These are phyloP conservation scores for Sylvietta virens DNA, from an alignment of 2,113 vertebrate species.

Conservation along the genomic window DNA sequence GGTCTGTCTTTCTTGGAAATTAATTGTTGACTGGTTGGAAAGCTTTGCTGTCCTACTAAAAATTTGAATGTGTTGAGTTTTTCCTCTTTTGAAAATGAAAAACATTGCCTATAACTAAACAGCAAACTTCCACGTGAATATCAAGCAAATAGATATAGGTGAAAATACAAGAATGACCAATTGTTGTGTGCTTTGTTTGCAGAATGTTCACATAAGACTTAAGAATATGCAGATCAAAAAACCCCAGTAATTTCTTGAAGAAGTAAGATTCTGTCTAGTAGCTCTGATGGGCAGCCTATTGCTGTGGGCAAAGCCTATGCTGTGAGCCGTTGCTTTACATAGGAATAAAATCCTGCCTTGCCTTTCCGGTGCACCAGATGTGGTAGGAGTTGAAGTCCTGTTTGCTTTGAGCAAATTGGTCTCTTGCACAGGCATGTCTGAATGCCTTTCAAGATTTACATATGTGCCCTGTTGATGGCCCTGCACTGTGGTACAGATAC, in stretches of 20 bases:
- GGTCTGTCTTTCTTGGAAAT: not conserved
- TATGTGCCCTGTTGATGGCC: not conserved
- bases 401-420: not conserved
- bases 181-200: not conserved
- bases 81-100: not conserved
- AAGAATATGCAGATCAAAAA: not conserved
- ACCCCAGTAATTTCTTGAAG: not conserved
- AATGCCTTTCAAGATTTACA: not conserved
- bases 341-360: not conserved
- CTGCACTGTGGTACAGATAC: not conserved
- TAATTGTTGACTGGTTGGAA: not conserved
- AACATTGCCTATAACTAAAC: not conserved
- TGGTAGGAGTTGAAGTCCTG: not conserved
- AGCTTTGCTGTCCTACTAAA: not conserved
- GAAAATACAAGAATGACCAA: not conserved
- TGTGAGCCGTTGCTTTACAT: not conserved
- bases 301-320: not conserved
- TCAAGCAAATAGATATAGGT: not conserved
- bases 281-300: not conserved
- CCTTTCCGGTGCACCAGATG: not conserved
- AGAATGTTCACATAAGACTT: not conserved
- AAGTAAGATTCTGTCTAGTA: not conserved
- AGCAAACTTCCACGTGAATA: not conserved
- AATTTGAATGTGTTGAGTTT: not conserved
- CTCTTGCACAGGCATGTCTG: not conserved